phyloP scores from a whole-genome alignment of 1,140 invertebrate genomes.

The Pseudobourletiella spinata region DNA sequence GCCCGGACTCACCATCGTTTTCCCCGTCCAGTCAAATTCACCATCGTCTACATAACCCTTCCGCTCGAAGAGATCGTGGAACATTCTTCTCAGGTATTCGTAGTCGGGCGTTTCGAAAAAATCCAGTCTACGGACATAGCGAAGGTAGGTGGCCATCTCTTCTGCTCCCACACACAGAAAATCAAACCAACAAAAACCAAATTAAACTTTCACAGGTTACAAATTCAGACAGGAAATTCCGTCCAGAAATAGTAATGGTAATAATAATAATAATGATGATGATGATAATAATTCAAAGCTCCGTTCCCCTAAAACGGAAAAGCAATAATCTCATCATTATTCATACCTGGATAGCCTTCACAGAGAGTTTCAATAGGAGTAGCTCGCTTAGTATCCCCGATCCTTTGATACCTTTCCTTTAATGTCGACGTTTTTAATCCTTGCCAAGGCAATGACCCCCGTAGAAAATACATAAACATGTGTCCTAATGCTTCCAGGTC shows the following conservation, averaged over 20 bases:
- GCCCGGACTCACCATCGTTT: slow-evolving; percentile 69
- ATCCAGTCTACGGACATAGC: slow-evolving; percentile 93
- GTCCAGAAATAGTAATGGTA: too few species aligned
- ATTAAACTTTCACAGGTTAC: background rate
- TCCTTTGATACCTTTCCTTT: slow-evolving; percentile 99
- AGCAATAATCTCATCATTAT: too few species aligned
- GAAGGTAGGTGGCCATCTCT: slow-evolving; percentile 93
- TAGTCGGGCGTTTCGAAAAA: slow-evolving; percentile 99
- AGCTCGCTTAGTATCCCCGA: slow-evolving; percentile 96
- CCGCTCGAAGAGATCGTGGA: slow-evolving; percentile 87
- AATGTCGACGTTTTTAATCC: slow-evolving; percentile 98
- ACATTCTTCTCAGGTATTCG: slow-evolving; percentile 91
- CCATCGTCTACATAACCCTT: slow-evolving; percentile 88
- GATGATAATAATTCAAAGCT: too few species aligned
- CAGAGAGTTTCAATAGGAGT: slow-evolving; percentile 96
- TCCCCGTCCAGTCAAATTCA: slow-evolving; percentile 97
- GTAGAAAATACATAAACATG: slow-evolving; percentile 99
- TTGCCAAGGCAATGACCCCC: slow-evolving; percentile 98
- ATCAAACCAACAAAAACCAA: slow-evolving; percentile 28
- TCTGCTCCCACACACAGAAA: slow-evolving; percentile 44
- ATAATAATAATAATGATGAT: too few species aligned
- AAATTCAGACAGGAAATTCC: too few species aligned
- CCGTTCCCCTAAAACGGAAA: too few species aligned
- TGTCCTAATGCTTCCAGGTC: slow-evolving; percentile 98
- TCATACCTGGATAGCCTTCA: slow-evolving; percentile 89